phyloP scores from a whole-genome alignment of 2,888 invertebrate species.

The Diaperis boleti region DNA sequence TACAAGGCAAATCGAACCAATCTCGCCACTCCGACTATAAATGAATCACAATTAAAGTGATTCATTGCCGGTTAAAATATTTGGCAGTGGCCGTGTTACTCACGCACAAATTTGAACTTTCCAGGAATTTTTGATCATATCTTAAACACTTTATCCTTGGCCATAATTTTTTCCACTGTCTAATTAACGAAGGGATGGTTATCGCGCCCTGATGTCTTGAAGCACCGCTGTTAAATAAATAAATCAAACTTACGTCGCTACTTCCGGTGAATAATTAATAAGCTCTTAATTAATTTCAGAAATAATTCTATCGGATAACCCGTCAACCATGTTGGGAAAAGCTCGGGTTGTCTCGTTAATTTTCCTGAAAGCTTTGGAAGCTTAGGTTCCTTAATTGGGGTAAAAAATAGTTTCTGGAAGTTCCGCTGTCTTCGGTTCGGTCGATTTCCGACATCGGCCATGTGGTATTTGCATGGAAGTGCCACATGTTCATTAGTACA shows the following conservation, averaged over 20 bases:
- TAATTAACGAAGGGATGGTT: conserved; percentile 4
- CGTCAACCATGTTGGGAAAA: background rate
- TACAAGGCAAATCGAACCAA: conserved; percentile 22
- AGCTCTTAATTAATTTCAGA: background rate
- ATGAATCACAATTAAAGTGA: conserved; percentile 35
- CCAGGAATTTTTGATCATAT: conserved; percentile 24
- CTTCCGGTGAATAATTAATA: background rate
- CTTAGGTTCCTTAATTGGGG: conserved; percentile 19
- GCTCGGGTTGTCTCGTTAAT: background rate
- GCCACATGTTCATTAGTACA: conserved; percentile 32
- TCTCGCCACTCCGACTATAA: conserved; percentile 19
- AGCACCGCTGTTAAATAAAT: background rate
- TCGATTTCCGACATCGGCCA: background rate
- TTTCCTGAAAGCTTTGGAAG: background rate
- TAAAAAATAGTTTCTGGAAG: background rate
- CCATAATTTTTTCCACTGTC: conserved; percentile 13
- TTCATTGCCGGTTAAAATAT: conserved; percentile 27
- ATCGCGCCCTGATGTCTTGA: too few species aligned
- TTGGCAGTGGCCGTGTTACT: conserved; percentile 25
- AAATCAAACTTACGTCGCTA: background rate
- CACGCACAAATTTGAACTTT: conserved; percentile 25
- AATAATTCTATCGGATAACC: background rate
- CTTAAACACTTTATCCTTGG: conserved; percentile 11
- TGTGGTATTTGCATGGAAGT: conserved; percentile 14
- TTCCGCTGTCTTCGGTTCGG: background rate